These are phyloP conservation scores for Merodon equestris DNA, from an alignment of 2,888 invertebrate genomes.

Conservation along the genomic window DNA sequence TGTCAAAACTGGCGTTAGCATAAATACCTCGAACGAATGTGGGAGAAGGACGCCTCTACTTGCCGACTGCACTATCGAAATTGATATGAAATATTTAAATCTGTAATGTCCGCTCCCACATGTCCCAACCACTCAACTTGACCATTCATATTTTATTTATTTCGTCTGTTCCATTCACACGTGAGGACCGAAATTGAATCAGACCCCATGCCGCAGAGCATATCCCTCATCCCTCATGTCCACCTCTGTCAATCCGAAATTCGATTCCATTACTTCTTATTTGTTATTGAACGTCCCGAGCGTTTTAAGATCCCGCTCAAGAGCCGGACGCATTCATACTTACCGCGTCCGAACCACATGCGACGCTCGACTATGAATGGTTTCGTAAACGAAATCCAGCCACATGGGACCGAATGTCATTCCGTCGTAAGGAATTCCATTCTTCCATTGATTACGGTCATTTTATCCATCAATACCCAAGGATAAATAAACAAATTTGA, in stretches of 20 bases:
- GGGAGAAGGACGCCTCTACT: constrained; percentile 1
- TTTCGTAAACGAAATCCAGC: constrained; percentile 63
- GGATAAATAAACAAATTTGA: constrained; percentile 70
- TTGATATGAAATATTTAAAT: constrained; percentile 62
- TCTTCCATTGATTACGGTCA: constrained; percentile 76
- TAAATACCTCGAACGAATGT: neutral
- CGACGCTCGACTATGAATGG: constrained; percentile 44
- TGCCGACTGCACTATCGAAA: neutral
- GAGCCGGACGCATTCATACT: constrained; percentile 29
- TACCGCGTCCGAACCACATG: constrained; percentile 55
- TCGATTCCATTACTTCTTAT: constrained; percentile 48
- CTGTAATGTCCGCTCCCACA: constrained; percentile 44
- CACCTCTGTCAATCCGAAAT: constrained; percentile 59
- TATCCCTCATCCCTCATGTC: constrained; percentile 13
- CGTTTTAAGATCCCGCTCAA: constrained; percentile 44
- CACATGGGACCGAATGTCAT: constrained; percentile 75
- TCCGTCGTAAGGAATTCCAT: constrained; percentile 66
- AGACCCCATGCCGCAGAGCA: constrained; percentile 31
- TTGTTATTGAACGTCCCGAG: constrained; percentile 36
- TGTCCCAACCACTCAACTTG: constrained; percentile 67
- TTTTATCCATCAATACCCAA: constrained; percentile 73
- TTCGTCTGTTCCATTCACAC: constrained; percentile 35
- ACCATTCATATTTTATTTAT: constrained; percentile 71
- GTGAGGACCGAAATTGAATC: constrained; percentile 44
- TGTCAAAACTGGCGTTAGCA: constrained; percentile 45